A percentile compares a stretch with the other conserved stretches of the same genome.
phyloP scores from a whole-genome alignment of 1,140 invertebrate genomes.

The Harpegnathos saltator region DNA sequence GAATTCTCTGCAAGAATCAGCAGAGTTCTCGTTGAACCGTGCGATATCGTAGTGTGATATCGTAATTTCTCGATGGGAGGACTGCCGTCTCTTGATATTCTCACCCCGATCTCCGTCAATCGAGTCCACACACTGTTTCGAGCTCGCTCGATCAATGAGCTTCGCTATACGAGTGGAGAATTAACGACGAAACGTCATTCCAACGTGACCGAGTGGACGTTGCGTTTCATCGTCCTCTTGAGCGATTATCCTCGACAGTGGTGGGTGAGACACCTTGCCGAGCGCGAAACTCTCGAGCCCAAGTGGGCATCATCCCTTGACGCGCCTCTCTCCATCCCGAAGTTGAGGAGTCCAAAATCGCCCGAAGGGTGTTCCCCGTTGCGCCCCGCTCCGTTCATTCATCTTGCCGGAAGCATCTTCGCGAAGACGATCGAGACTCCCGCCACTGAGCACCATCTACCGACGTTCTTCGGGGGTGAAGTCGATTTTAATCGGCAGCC shows the following conservation, averaged over 20 bases:
- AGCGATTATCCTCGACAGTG: slow-evolving; percentile 64
- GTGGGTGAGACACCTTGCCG: slow-evolving; percentile 64
- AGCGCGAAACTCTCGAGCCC: slow-evolving; percentile 77
- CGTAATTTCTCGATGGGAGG: too few species aligned
- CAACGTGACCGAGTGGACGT: slow-evolving; percentile 1
- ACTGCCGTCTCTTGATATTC: background rate
- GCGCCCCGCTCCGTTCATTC: slow-evolving; percentile 78
- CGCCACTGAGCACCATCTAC: slow-evolving; percentile 24
- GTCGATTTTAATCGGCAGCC: slow-evolving; percentile 57
- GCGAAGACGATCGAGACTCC: slow-evolving; percentile 80
- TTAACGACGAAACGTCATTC: slow-evolving; percentile 14
- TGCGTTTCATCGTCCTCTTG: slow-evolving; percentile 60
- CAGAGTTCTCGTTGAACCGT: background rate
- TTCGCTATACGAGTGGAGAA: too few species aligned
- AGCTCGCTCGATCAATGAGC: too few species aligned
- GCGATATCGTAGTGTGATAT: too few species aligned
- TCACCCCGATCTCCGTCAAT: background rate
- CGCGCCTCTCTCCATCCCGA: slow-evolving; percentile 71
- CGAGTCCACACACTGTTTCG: too few species aligned
- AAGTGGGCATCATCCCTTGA: slow-evolving; percentile 82
- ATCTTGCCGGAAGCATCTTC: slow-evolving; percentile 80
- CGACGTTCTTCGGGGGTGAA: slow-evolving; percentile 30
- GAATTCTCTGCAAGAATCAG: background rate
- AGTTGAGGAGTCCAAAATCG: slow-evolving; percentile 69
- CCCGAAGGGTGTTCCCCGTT: slow-evolving; percentile 57